phyloP scores from a whole-genome alignment of 2,888 invertebrate genomes.

The Metallyticus violacea region DNA sequence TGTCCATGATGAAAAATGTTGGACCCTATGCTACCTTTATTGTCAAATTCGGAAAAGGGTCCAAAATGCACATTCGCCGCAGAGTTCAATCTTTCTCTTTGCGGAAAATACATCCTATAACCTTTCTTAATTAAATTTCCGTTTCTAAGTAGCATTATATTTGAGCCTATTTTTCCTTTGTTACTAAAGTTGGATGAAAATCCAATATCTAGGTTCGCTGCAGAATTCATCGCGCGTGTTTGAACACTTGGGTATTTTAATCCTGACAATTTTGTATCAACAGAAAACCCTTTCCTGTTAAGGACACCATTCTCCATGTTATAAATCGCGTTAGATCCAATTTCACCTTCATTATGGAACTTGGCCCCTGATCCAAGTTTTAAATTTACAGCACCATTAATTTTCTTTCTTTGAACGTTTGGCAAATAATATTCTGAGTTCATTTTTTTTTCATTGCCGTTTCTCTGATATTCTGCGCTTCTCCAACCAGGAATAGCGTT shows the following conservation, averaged over 20 bases:
- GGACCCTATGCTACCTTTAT: not conserved
- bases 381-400: not conserved
- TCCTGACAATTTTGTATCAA: not conserved
- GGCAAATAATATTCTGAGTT: not conserved
- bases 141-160: no score
- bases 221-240: no score
- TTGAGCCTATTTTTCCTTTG: no score
- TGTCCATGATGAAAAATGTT: no score
- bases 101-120: no score
- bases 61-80: no score
- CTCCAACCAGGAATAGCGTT: not conserved
- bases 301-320: not conserved
- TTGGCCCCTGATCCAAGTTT: not conserved
- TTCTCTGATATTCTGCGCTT: not conserved
- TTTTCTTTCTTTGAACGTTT: not conserved
- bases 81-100: no score
- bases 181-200: no score
- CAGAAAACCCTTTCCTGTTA: not conserved
- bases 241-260: no score
- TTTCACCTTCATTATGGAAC: not conserved
- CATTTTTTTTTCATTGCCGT: not conserved
- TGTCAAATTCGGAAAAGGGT: not conserved
- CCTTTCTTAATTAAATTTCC: no score
- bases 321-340: not conserved
- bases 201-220: no score